A percentile compares a stretch with the other conserved stretches of the same genome.
Evolutionary conservation across 2,888 invertebrate genomes (phyloP).

Genomic region (Hirtodrosophila cameraria): DNA sequence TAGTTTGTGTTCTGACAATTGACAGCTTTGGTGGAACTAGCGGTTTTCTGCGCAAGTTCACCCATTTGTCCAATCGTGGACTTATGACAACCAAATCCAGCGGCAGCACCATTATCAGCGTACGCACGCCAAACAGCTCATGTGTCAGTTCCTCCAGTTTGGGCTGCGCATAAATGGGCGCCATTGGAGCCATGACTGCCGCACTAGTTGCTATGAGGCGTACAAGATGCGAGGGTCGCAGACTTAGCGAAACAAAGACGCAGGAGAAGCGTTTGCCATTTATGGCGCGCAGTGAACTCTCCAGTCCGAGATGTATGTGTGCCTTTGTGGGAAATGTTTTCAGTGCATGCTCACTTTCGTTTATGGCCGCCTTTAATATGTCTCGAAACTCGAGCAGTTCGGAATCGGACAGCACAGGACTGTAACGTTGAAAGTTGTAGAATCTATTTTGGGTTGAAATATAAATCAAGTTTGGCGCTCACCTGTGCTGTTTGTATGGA

Average conservation of each 20-base stretch:
- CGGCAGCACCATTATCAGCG: conserved; percentile 66
- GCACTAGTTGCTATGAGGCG: conserved; percentile 71
- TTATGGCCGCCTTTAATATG: conserved; percentile 47
- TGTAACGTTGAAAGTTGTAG: conserved; percentile 19
- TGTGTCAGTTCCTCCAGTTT: conserved; percentile 70
- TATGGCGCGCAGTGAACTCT: conserved; percentile 73
- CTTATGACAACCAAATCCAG: conserved; percentile 39
- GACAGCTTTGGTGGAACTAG: background rate
- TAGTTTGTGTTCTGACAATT: background rate
- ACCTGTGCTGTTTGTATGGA: conserved; percentile 71
- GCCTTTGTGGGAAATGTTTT: conserved; percentile 52
- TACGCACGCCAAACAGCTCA: conserved; percentile 68
- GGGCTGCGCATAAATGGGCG: conserved; percentile 73
- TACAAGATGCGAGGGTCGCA: conserved; percentile 70
- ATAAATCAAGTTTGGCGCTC: background rate
- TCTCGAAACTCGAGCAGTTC: conserved; percentile 53
- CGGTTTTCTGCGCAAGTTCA: conserved; percentile 36
- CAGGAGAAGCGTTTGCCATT: conserved; percentile 66
- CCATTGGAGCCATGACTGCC: conserved; percentile 54
- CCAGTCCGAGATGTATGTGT: conserved; percentile 69
- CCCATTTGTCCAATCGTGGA: conserved; percentile 60
- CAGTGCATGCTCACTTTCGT: conserved; percentile 14
- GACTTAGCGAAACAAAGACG: conserved; percentile 71
- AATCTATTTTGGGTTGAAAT: background rate
- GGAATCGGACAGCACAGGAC: conserved; percentile 61